Evolutionary conservation across 2,113 vertebrate genomes (phyloP).

Genomic region (Gadus chalcogrammus): DNA sequence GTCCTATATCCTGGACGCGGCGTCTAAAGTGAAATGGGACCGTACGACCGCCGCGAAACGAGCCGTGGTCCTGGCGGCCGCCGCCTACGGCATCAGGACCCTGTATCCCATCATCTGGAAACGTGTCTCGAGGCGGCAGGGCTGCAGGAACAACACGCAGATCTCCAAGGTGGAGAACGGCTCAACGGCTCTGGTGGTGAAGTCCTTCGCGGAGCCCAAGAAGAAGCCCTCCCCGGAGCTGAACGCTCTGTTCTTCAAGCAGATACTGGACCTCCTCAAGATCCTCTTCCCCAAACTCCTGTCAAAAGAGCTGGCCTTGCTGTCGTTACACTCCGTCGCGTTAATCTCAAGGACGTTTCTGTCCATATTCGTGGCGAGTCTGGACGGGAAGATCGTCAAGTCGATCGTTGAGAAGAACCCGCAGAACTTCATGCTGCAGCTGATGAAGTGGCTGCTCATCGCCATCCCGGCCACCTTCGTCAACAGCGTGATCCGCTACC

Average conservation of each 20-base stretch:
- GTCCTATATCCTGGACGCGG: conserved; percentile 82
- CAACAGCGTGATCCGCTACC: conserved; percentile 94
- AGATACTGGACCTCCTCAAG: conserved; percentile 83
- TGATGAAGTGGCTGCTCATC: conserved; percentile 93
- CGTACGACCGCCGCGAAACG: conserved; percentile 74
- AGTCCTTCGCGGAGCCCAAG: neutral
- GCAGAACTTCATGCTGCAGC: conserved; percentile 80
- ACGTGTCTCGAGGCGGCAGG: conserved; percentile 62
- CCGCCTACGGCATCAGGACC: conserved; percentile 80
- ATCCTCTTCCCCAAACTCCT: conserved; percentile 89
- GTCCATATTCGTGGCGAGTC: conserved; percentile 92
- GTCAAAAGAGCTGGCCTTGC: conserved; percentile 84
- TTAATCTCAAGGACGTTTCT: conserved; percentile 94
- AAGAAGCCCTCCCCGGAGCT: conserved; percentile 75
- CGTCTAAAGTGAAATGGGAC: conserved; percentile 78
- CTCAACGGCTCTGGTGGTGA: conserved; percentile 15
- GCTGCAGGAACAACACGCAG: neutral
- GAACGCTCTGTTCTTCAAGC: conserved; percentile 84
- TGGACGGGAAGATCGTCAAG: conserved; percentile 96
- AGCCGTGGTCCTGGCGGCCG: conserved; percentile 81
- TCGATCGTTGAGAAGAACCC: conserved; percentile 94
- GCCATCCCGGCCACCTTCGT: conserved; percentile 97
- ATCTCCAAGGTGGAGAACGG: conserved; percentile 58
- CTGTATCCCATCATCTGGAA: conserved; percentile 81
- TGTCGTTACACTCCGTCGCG: conserved; percentile 89